Conservation (phyloP, 1,140 invertebrate genomes). For the Trichoplusia ni region DNA sequence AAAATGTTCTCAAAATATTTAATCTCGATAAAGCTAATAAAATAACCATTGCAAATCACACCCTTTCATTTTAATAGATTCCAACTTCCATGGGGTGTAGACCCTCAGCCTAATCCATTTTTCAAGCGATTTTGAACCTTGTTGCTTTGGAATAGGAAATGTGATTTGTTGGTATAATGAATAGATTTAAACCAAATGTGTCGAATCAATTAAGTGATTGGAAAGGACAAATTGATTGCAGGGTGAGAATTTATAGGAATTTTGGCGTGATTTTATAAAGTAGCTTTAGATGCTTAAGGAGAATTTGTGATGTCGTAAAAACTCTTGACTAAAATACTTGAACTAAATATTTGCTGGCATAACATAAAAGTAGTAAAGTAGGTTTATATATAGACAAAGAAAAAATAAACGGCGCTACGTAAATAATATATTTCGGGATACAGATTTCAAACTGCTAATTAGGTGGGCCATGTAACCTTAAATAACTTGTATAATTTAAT, state of each 20-base stretch:
- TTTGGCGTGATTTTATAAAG: conserved; percentile 2
- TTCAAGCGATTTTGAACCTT: conserved; percentile 37
- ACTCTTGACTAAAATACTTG: no score
- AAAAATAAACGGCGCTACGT: no score
- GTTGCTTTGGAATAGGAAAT: conserved; percentile 15
- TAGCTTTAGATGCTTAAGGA: no score
- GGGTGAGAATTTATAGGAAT: conserved; percentile 7
- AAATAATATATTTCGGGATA: no score
- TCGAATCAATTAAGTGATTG: conserved; percentile 73
- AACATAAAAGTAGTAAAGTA: no score
- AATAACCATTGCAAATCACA: conserved; percentile 69
- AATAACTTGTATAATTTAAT: no score
- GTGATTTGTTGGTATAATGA: conserved; percentile 6
- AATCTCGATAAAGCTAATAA: conserved; percentile 70
- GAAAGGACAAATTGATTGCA: conserved; percentile 24
- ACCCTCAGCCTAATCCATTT: background rate
- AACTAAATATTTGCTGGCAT: no score
- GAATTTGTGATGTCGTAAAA: no score
- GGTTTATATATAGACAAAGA: no score
- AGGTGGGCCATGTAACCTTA: no score
- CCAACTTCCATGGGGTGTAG: conserved; percentile 42
- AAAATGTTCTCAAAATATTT: conserved; percentile 61
- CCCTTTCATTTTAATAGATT: conserved; percentile 67
- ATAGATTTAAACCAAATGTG: conserved; percentile 44
- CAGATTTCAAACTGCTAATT: no score